Base-by-base conservation (phyloP, 2,113 vertebrate species). In the Edolisoma coerulescens region DNA sequence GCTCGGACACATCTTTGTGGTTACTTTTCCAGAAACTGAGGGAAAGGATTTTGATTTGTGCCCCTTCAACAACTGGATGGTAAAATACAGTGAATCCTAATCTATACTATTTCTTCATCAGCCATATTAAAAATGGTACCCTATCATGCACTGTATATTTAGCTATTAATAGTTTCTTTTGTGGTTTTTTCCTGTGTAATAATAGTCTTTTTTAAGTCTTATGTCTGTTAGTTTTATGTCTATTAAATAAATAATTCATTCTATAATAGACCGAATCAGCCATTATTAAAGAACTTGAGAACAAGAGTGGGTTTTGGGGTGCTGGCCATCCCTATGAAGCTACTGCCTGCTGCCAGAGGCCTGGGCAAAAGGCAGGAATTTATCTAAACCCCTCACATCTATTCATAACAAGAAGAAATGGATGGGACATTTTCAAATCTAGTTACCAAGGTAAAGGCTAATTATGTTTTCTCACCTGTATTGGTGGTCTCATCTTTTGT, bases 1-100 rank as follows among this genome's bases (percentile, higher is more conserved):
- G 33, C 22, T 16, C 35, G 56, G n/a, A 59, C 1, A 1, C 13
- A 24, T 35, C n/a, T 59, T 26, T 0, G 3, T 59, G n/a, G 56
- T 11, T 59, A 35, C 14, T 24, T 24, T 59, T 59, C 9, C 3
- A 2, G 33, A 35, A 59, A 24, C 5, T 59, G 56, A 59, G n/a
- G 56, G 56, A 35, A 59, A 59, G 14, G n/a, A 59, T 59, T 35
- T 35, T 1, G 0, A 24, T 16, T 33, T 59, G 56, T 35, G 10
- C 10, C n/a, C n/a, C n/a, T 35, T 59, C 22, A 59, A 35, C 15
- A 35, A 17, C 1, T 59, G n/a, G 56, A 24, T 35, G n/a, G 57
- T 59, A 59, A 59, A 6, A 59, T 26, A 26, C 15, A 11, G 11
- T 17, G 57, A 3, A 59, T 35, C 57, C n/a, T 35, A 35, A 17